phyloP scores from a whole-genome alignment of 2,888 invertebrate species.

The Patella depressa region DNA sequence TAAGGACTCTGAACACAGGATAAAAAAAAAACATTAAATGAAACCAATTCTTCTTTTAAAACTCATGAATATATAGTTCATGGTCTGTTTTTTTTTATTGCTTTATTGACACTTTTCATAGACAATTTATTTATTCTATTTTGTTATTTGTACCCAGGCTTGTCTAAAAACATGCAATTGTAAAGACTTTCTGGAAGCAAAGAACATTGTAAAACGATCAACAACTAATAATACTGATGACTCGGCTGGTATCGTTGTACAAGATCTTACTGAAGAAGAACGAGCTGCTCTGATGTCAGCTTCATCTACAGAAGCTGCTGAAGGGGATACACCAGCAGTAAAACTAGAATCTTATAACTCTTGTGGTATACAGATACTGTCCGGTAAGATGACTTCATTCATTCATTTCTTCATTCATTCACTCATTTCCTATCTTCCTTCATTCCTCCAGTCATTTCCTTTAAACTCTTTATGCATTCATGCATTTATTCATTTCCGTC shows the following conservation, averaged over 20 bases:
- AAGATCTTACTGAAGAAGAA: conserved; percentile 18
- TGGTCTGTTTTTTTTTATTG: too few relatives aligned
- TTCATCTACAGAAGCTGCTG: background rate
- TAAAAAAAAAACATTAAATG: too few relatives aligned
- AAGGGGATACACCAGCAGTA: background rate
- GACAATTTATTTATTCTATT: too few relatives aligned
- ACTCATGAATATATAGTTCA: too few relatives aligned
- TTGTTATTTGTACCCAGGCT: conserved; percentile 2
- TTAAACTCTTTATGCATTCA: too few relatives aligned
- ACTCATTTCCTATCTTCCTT: too few relatives aligned
- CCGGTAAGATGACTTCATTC: conserved; percentile 26
- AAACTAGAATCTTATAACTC: conserved; percentile 26
- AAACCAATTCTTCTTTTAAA: too few relatives aligned
- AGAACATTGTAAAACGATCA: conserved; percentile 20
- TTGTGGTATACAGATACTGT: conserved; percentile 42
- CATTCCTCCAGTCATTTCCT: too few relatives aligned
- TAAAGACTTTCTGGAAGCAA: conserved; percentile 16
- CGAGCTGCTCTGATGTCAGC: background rate
- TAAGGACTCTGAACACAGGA: too few relatives aligned
- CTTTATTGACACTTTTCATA: too few relatives aligned
- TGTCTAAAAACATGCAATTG: conserved; percentile 35
- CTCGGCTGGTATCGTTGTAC: background rate
- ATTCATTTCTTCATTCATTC: too few relatives aligned
- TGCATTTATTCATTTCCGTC: too few relatives aligned
- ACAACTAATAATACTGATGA: background rate